Percentiles rank a stretch among this genome's conserved stretches.
phyloP scores from a whole-genome alignment of 2,888 invertebrate genomes.

The Apamea monoglypha region DNA sequence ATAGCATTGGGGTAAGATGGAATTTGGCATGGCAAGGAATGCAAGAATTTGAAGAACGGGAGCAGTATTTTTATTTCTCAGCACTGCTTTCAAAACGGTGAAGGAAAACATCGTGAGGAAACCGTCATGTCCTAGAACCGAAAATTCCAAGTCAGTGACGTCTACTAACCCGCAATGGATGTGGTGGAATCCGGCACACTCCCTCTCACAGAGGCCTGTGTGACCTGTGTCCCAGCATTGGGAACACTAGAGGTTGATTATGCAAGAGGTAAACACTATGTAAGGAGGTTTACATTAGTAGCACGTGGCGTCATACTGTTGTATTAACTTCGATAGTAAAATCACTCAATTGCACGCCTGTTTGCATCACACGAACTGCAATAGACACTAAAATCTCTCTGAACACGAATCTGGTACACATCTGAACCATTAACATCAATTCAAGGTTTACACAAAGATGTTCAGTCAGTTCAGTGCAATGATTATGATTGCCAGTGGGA shows the following conservation, averaged over 20 bases:
- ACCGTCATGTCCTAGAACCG: too few species aligned
- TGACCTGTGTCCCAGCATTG: too few species aligned
- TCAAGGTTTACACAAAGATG: slow-evolving; percentile 29
- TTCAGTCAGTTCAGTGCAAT: slow-evolving; percentile 6
- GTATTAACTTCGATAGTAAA: background rate
- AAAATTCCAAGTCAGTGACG: too few species aligned
- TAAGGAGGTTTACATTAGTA: background rate
- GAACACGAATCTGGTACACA: slow-evolving; percentile 34
- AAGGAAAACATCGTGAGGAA: too few species aligned
- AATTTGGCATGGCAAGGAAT: background rate
- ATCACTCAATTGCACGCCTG: background rate
- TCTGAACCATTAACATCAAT: slow-evolving; percentile 49
- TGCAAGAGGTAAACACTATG: background rate
- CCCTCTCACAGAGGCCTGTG: too few species aligned
- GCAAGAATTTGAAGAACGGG: background rate
- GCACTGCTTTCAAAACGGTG: too few species aligned
- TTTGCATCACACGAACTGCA: slow-evolving; percentile 28
- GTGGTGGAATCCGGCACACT: too few species aligned
- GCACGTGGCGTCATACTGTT: background rate
- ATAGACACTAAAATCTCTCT: slow-evolving; percentile 30
- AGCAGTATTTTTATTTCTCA: background rate
- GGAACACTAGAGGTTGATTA: too few species aligned
- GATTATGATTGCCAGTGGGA: slow-evolving; percentile 28
- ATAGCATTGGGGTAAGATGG: background rate
- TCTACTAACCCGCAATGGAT: too few species aligned